phyloP scores from a whole-genome alignment of 2,797 vertebrate species.

The Crenichthys baileyi region DNA sequence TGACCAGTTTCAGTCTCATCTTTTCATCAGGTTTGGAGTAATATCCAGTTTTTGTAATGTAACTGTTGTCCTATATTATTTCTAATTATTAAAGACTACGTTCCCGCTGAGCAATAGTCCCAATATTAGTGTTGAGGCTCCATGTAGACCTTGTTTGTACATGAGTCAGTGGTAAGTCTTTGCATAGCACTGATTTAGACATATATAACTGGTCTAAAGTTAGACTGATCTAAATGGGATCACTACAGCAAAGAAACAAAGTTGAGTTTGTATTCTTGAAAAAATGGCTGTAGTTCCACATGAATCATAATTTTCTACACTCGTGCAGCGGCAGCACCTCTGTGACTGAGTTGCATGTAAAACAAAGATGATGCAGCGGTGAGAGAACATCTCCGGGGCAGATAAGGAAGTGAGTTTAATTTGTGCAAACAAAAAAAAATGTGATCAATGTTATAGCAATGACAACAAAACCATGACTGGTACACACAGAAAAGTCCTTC shows the following conservation, averaged over 20 bases:
- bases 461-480: background rate
- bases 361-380: background rate
- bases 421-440: background rate
- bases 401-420: background rate
- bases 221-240: background rate
- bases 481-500: background rate
- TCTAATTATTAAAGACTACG: background rate
- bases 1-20: background rate
- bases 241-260: background rate
- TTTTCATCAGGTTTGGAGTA: background rate
- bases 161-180: no score
- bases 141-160: background rate
- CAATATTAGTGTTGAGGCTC: no score
- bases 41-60: background rate
- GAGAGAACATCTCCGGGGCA: background rate
- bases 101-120: background rate
- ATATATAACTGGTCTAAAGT: background rate
- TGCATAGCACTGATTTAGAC: no score
- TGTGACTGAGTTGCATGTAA: background rate
- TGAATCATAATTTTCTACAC: background rate
- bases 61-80: no score
- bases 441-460: background rate
- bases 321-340: background rate
- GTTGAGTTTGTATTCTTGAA: background rate
- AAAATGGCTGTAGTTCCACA: background rate